Evolutionary conservation across 2,113 vertebrate species (phyloP).

Genomic region (Sander lucioperca): DNA sequence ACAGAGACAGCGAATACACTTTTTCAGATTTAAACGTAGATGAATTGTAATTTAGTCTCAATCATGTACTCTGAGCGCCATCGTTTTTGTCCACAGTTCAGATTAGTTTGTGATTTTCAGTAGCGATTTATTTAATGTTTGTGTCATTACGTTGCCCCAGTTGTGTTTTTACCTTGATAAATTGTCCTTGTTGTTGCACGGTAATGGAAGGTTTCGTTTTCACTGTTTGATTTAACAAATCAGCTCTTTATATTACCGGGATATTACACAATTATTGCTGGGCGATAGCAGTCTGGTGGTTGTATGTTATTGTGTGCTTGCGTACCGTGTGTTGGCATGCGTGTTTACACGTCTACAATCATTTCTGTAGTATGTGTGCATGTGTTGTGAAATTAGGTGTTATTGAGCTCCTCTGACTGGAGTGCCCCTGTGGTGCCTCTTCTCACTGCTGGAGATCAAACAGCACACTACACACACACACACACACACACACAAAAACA

Average conservation of each 20-base stretch:
- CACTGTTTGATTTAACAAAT: conserved; percentile 61
- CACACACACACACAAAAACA: neutral
- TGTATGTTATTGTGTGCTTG: conserved; percentile 14
- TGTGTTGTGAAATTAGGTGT: conserved; percentile 54
- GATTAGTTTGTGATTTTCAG: conserved; percentile 50
- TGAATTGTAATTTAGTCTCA: conserved; percentile 61
- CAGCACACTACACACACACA: conserved; percentile 15
- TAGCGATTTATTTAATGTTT: conserved; percentile 72
- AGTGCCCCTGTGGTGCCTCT: conserved; percentile 52
- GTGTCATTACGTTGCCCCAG: conserved; percentile 64
- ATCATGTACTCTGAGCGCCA: conserved; percentile 36
- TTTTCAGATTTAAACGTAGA: conserved; percentile 38
- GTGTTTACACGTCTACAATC: conserved; percentile 27
- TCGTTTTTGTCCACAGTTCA: conserved; percentile 54
- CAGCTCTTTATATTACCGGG: conserved; percentile 39
- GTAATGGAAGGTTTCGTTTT: conserved; percentile 60
- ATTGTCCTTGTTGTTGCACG: conserved; percentile 70
- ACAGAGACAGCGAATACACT: neutral
- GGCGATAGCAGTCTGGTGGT: conserved; percentile 48
- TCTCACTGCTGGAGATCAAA: conserved; percentile 62
- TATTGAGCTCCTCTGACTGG: conserved; percentile 57
- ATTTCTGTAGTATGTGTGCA: conserved; percentile 23
- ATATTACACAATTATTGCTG: conserved; percentile 58
- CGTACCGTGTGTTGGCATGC: conserved; percentile 11
- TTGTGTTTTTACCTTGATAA: conserved; percentile 66